A percentile compares a stretch with the other conserved stretches of the same genome.
These are phyloP conservation scores for Colletes latitarsis DNA, from an alignment of 1,140 invertebrate genomes.

Conservation along the genomic window DNA sequence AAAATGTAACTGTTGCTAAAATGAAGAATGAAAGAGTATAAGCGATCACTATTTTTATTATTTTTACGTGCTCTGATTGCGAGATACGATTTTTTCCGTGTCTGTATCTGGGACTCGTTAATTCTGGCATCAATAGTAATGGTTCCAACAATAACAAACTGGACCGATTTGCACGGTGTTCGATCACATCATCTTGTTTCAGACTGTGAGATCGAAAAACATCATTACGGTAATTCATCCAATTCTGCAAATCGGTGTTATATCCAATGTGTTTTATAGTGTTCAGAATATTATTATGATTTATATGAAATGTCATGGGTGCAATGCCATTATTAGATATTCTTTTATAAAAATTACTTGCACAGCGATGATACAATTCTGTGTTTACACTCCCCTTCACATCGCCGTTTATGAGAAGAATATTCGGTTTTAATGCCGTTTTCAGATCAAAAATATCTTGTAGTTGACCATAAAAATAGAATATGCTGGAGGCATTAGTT, in stretches of 20 bases:
- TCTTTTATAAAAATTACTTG: constrained; percentile 58
- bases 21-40: constrained; percentile 81
- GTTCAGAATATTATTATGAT: constrained; percentile 30
- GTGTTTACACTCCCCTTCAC: constrained; percentile 29
- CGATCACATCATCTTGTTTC: constrained; percentile 42
- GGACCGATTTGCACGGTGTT: constrained; percentile 65
- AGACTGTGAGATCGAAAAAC: constrained; percentile 47
- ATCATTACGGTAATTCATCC: constrained; percentile 61
- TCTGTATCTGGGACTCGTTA: constrained; percentile 58
- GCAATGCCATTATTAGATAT: constrained; percentile 58
- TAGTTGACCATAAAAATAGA: constrained; percentile 56
- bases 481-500: constrained; percentile 66
- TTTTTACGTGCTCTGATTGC: constrained; percentile 78
- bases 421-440: constrained; percentile 55
- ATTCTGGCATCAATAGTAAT: constrained; percentile 75
- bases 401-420: constrained; percentile 46
- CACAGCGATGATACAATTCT: constrained; percentile 64
- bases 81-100: constrained; percentile 66
- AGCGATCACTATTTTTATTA: constrained; percentile 79
- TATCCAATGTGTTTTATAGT: constrained; percentile 48
- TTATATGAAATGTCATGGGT: constrained; percentile 58
- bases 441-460: constrained; percentile 61
- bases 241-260: constrained; percentile 60
- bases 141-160: constrained; percentile 81
- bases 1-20: constrained; percentile 81